Evolutionary conservation across 1,140 invertebrate genomes (phyloP).

Genomic region (Drosophila pallidifrons): DNA sequence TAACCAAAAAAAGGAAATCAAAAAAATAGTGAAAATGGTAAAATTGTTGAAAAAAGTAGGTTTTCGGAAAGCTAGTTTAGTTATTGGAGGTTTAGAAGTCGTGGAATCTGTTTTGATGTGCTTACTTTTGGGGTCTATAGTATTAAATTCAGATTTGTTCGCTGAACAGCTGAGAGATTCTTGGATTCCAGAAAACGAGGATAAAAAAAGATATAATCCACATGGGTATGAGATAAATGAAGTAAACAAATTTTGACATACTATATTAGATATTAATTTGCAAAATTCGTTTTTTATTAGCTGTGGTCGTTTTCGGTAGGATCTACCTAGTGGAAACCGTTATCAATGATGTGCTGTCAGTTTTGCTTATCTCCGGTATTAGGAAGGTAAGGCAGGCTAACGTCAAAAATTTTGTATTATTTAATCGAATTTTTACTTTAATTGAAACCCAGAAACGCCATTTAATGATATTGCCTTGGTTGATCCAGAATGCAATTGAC

Average conservation of each 20-base stretch:
- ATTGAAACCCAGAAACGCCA: not conserved
- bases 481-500: not conserved
- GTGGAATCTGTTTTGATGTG: constrained; percentile 2
- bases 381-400: not conserved
- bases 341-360: not conserved
- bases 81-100: constrained; percentile 65
- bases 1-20: not conserved
- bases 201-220: not conserved
- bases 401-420: not conserved
- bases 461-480: not conserved
- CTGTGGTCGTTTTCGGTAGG: not conserved
- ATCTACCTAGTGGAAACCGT: not conserved
- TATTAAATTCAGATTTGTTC: too few species aligned
- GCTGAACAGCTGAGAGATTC: too few species aligned
- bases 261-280: not conserved
- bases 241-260: not conserved
- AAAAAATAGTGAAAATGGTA: not conserved
- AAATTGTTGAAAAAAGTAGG: constrained; percentile 56
- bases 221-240: not conserved
- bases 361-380: not conserved
- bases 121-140: too few species aligned
- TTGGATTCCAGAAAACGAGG: not conserved
- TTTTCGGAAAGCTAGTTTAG: constrained; percentile 65
- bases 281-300: not conserved
- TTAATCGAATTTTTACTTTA: not conserved